Evolutionary conservation across 1,140 invertebrate genomes (phyloP).

Genomic region (Cheumatopsyche charites): DNA sequence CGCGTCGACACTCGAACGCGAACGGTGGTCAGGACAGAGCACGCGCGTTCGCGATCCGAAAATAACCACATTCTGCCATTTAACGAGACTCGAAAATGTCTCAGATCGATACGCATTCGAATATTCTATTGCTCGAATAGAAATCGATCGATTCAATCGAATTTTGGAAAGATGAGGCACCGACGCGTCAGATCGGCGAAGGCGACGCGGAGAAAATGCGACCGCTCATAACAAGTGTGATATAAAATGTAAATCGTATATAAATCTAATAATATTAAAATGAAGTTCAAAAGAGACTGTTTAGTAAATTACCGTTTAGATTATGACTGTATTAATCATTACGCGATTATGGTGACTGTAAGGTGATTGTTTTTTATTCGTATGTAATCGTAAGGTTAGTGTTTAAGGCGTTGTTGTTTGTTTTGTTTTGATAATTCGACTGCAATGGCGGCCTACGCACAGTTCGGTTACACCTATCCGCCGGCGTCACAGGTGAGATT

Average conservation of each 20-base stretch:
- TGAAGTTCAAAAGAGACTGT: conserved; percentile 16
- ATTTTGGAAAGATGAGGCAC: conserved; percentile 19
- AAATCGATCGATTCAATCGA: too few relatives aligned
- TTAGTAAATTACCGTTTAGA: conserved; percentile 17
- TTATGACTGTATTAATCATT: not conserved
- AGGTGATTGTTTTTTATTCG: conserved; percentile 33
- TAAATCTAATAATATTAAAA: not conserved
- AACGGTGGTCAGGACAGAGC: conserved; percentile 8
- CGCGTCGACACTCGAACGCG: conserved; percentile 32
- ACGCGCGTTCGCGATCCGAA: conserved; percentile 11
- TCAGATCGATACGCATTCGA: too few relatives aligned
- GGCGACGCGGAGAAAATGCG: conserved; percentile 28
- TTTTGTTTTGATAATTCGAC: conserved; percentile 15
- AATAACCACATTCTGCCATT: too few relatives aligned
- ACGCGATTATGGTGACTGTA: conserved; percentile 21
- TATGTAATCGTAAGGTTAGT: conserved; percentile 20
- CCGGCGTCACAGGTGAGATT: conserved; percentile 72
- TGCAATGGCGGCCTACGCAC: conserved; percentile 74
- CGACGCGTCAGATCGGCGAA: conserved; percentile 23
- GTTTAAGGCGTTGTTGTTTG: conserved; percentile 24
- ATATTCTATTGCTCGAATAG: too few relatives aligned
- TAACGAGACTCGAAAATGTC: too few relatives aligned
- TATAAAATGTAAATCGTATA: not conserved
- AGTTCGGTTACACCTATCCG: conserved; percentile 77
- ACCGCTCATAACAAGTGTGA: conserved; percentile 1